Base-by-base conservation (phyloP, 2,888 invertebrate genomes). In the Lomographa bimaculata region DNA sequence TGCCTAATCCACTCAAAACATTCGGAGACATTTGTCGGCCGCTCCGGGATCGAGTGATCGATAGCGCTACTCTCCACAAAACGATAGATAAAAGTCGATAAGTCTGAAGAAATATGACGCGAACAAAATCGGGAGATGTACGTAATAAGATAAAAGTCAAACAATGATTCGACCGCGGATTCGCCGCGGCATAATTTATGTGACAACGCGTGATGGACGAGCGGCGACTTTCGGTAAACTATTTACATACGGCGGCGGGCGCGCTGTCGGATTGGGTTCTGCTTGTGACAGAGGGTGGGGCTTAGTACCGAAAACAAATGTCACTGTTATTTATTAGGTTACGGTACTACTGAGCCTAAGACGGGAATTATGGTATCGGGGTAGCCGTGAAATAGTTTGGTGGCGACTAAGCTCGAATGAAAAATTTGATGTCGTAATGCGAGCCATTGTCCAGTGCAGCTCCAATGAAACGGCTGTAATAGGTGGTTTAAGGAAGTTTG, bases 131-230 rank as follows among this genome's bases (percentile, higher is more conserved):
- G 84, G 85, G 84, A 87, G 87, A 89, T 85, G 84, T 84, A 82
- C 83, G 87, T 87, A 87, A 87, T 87, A 87, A 89, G 89, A 89
- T 89, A 89, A 89, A 89, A 87, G 87, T 87, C 89, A 85, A 85
- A 87, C 87, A 89, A 86, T 89, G 89, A 87, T 87, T 87, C 85
- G 85, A 79, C 83, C 85, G 85, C 87, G 87, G 87, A 89, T 87
- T 87, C 86, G 86, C 87, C 87, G 87, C 86, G 84, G 89, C 85
- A 89, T 89, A 89, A 89, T 89, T 89, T 89, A 89, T 89, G 89
- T 86, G 89, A 89, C 89, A 87, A 84, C 86, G 82, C 80, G 83
- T 86, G 87, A 86, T 86, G 87, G 86, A 87, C 87, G 87, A 85
- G 84, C 87, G 89, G 85, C 81, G 85, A 86, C 87, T 89, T 87